Evolutionary conservation across 1,140 invertebrate species (phyloP), one percentile per base, ranked within the genome.

Genomic region (Parapsyche elsis): DNA sequence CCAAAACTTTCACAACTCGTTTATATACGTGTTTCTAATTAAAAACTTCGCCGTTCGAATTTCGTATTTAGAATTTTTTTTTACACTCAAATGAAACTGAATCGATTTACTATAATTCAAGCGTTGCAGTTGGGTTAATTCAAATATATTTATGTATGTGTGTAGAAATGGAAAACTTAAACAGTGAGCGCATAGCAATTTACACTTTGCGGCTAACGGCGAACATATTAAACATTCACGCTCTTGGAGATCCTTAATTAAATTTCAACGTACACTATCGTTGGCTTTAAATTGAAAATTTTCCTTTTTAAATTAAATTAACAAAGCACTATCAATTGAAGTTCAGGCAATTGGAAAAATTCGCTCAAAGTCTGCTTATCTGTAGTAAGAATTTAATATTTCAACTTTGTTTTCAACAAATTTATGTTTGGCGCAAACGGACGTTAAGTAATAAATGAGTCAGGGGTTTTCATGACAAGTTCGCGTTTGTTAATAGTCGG

Each of bases 401-500:
- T 38, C 30, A 7, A 38, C 7, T 38, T 7, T 1, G n/a, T n/a
- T n/a, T n/a, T n/a, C n/a, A n/a, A n/a, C n/a, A n/a, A n/a, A n/a
- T n/a, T n/a, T n/a, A n/a, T n/a, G 30, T 4, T 38, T 38, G 30
- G 30, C 1, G 30, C 30, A 38, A 7, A 7, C 30, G 30, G 30
- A 38, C 7, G 1, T 38, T 38, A 38, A 4, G 30, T 38, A 7
- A 7, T 38, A 38, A 38, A 12, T 16, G 4, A 10, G 49, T 53
- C 49, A 53, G 49, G 67, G 77, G 81, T 82, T 80, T 79, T 80
- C 81, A 82, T 80, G 81, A 80, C 80, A 82, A 80, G 78, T 61
- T 59, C 26, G 38, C 74, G 81, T 80, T 82, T 80, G 81, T 82
- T 82, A 80, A 82, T 78, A 82, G 81, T 80, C 81, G 10, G 79